phyloP scores from a whole-genome alignment of 2,888 invertebrate species.

The Epinotia ramella region DNA sequence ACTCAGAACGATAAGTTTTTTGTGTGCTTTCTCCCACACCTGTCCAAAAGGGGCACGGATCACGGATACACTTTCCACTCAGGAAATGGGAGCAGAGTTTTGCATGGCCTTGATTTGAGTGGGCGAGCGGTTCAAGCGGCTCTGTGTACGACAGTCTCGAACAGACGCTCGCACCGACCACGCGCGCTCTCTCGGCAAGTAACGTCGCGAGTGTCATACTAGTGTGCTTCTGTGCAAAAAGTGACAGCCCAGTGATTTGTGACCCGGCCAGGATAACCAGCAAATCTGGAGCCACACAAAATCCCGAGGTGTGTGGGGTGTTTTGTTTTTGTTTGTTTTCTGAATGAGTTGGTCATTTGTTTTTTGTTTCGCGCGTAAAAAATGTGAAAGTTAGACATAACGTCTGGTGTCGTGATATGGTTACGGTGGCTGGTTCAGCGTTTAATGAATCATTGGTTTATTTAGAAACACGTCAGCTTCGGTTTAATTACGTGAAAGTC shows the following conservation, averaged over 20 bases:
- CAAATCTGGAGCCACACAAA: conserved; percentile 77
- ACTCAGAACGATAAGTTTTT: conserved; percentile 78
- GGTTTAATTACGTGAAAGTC: conserved; percentile 37
- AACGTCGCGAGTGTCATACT: conserved; percentile 65
- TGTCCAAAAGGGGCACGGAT: conserved; percentile 80
- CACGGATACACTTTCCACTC: conserved; percentile 83
- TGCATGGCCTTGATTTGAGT: conserved; percentile 80
- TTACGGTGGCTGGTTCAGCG: conserved; percentile 59
- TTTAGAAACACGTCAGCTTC: conserved; percentile 22
- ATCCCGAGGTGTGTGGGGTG: conserved; percentile 68
- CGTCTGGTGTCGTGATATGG: conserved; percentile 57
- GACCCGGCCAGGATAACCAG: conserved; percentile 62
- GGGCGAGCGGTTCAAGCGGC: conserved; percentile 57
- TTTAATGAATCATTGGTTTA: conserved; percentile 49
- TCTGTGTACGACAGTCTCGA: conserved; percentile 63
- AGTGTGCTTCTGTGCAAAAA: conserved; percentile 53
- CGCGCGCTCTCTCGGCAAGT: conserved; percentile 53
- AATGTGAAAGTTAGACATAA: conserved; percentile 70
- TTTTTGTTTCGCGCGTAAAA: conserved; percentile 57
- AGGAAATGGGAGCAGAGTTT: conserved; percentile 80
- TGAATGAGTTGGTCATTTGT: conserved; percentile 55
- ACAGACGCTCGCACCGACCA: conserved; percentile 54
- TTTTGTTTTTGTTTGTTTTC: conserved; percentile 60
- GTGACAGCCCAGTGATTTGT: conserved; percentile 61
- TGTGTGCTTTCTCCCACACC: conserved; percentile 84